phyloP scores from a whole-genome alignment of 2,888 invertebrate species.

The Psylliodes chrysocephalus region DNA sequence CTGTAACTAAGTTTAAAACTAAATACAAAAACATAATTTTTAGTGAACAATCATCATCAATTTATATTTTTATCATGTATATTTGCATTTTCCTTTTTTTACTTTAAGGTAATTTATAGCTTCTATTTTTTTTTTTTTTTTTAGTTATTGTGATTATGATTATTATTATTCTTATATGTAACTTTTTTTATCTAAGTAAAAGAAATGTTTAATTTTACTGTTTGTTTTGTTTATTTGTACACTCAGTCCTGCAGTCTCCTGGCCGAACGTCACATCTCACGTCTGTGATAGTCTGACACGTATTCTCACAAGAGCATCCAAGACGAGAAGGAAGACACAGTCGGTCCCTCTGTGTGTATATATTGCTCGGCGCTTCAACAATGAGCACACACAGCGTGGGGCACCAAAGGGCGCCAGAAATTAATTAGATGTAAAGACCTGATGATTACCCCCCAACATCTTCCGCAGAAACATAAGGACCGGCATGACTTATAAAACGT shows the following conservation, averaged over 20 bases:
- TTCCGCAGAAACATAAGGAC: constrained; percentile 17
- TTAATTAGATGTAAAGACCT: constrained; percentile 43
- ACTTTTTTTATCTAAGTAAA: no score
- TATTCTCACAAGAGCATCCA: constrained; percentile 29
- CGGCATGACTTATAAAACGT: constrained; percentile 1
- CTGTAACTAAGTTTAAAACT: no score
- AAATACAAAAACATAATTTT: no score
- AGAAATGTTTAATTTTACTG: no score
- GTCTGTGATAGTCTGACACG: constrained; percentile 25
- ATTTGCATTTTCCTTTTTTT: no score
- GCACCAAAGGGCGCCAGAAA: constrained; percentile 38
- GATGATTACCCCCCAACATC: constrained; percentile 23
- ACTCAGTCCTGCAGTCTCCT: constrained; percentile 17
- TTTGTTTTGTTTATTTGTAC: no score
- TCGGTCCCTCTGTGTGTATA: constrained; percentile 23
- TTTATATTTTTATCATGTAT: no score
- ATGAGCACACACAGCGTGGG: constrained; percentile 36
- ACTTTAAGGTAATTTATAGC: no score
- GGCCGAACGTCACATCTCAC: neutral
- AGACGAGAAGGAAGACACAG: neutral
- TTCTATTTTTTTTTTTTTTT: no score
- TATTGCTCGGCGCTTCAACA: constrained; percentile 39
- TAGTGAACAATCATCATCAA: no score
- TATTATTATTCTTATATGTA: no score
- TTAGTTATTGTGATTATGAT: no score